Percentiles rank a stretch among this genome's conserved stretches.
Evolutionary conservation across 2,113 vertebrate genomes (phyloP).

Genomic region (Hiodon alosoides): DNA sequence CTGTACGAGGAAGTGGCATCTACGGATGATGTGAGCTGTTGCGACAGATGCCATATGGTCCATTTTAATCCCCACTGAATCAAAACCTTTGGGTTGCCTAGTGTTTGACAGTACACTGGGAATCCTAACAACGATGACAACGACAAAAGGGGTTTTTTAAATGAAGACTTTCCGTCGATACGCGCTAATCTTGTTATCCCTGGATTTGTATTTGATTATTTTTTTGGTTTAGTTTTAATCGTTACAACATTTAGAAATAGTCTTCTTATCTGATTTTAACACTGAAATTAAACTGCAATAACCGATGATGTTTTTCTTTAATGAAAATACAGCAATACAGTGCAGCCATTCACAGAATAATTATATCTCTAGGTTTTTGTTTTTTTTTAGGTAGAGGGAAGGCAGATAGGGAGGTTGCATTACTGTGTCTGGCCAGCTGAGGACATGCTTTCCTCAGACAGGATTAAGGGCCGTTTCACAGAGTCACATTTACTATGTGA

Average conservation of each 20-base stretch:
- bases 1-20: constrained; percentile 45
- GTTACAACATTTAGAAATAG: no score
- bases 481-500: background rate
- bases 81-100: constrained; percentile 50
- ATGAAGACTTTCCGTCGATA: no score
- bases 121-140: constrained; percentile 48
- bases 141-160: constrained; percentile 17
- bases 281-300: no score
- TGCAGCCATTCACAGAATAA: background rate
- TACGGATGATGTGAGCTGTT: constrained; percentile 48
- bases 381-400: background rate
- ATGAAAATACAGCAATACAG: background rate
- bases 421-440: constrained; percentile 66
- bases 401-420: constrained; percentile 44
- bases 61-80: constrained; percentile 48
- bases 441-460: constrained; percentile 70
- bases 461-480: constrained; percentile 25
- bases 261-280: no score
- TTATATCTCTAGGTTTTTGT: background rate
- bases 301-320: no score
- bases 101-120: constrained; percentile 61
- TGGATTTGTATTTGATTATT: background rate
- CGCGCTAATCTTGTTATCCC: no score
- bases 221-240: background rate
- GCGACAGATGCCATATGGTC: constrained; percentile 62